A percentile compares a stretch with the other conserved stretches of the same genome.
Evolutionary conservation across 2,888 invertebrate species (phyloP).

Genomic region (Hyalella azteca): DNA sequence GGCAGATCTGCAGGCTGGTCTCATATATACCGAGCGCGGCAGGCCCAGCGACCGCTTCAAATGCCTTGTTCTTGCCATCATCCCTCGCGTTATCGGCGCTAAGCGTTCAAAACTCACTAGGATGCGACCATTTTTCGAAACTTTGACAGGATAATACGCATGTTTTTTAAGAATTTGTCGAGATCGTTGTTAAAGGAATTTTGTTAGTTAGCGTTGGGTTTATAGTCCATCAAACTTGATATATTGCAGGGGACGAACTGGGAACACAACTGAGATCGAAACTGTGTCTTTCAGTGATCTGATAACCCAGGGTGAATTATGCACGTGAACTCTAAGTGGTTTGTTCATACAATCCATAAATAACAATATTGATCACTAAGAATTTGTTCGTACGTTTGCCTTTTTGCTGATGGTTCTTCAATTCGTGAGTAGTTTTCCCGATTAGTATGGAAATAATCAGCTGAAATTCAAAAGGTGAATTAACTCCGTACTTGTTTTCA

Average conservation of each 20-base stretch:
- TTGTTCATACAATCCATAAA: conserved; percentile 20
- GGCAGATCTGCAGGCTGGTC: conserved; percentile 7
- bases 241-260: neutral
- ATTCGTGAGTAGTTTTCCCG: too few species aligned
- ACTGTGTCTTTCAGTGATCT: neutral
- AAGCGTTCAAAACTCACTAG: neutral
- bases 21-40: neutral
- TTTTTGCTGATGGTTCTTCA: too few species aligned
- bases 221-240: conserved; percentile 34
- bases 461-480: too few species aligned
- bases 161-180: conserved; percentile 18
- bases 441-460: too few species aligned
- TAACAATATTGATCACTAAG: too few species aligned
- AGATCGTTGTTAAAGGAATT: conserved; percentile 18
- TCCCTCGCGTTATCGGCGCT: conserved; percentile 9
- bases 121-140: conserved; percentile 17
- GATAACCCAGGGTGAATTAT: conserved; percentile 22
- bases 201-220: conserved; percentile 18
- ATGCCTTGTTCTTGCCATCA: conserved; percentile 11
- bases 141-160: conserved; percentile 20
- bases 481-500: too few species aligned
- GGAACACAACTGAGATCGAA: neutral
- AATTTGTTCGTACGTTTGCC: too few species aligned
- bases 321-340: conserved; percentile 11
- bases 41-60: neutral